Conservation (phyloP, 2,797 vertebrate genomes). For the Chelidonichthys spinosus region DNA sequence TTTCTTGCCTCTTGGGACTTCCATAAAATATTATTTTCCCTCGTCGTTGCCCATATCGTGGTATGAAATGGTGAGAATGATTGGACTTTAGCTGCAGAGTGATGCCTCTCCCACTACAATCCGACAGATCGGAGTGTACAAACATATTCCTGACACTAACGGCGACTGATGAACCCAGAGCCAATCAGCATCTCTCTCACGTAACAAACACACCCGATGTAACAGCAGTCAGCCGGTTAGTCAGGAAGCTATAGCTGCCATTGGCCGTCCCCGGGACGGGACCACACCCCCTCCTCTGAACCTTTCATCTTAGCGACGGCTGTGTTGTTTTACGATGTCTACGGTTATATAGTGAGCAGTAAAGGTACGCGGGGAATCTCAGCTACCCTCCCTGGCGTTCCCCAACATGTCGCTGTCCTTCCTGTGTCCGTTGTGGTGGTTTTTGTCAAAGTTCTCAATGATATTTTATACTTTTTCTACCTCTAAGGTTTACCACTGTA, state of each 20-base stretch:
- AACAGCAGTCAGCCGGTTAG: not conserved
- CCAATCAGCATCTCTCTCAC: slow-evolving; percentile 1
- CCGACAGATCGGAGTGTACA: not conserved
- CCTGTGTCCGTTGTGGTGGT: slow-evolving; percentile 23
- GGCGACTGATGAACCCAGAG: slow-evolving; percentile 60
- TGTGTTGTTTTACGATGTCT: slow-evolving; percentile 9
- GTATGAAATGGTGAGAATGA: not conserved
- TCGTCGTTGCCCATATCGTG: not conserved
- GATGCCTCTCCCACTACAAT: not conserved
- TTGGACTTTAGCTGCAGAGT: not conserved
- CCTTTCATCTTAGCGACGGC: not conserved
- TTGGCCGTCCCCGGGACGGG: slow-evolving; percentile 41
- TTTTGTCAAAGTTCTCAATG: slow-evolving; percentile 56
- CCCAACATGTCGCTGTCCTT: slow-evolving; percentile 8
- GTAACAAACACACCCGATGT: slow-evolving; percentile 4
- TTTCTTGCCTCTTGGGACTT: not conserved
- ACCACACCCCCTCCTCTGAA: slow-evolving; percentile 1
- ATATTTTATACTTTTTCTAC: slow-evolving; percentile 70
- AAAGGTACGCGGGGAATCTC: not conserved
- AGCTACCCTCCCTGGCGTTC: slow-evolving; percentile 2
- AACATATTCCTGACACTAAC: slow-evolving; percentile 1
- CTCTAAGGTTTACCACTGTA: slow-evolving; percentile 76
- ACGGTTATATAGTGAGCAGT: not conserved
- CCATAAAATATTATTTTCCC: not conserved
- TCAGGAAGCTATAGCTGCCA: slow-evolving; percentile 66